These are phyloP conservation scores for Mormyrus proboscirostris DNA, from an alignment of 2,797 vertebrate species.

Conservation along the genomic window DNA sequence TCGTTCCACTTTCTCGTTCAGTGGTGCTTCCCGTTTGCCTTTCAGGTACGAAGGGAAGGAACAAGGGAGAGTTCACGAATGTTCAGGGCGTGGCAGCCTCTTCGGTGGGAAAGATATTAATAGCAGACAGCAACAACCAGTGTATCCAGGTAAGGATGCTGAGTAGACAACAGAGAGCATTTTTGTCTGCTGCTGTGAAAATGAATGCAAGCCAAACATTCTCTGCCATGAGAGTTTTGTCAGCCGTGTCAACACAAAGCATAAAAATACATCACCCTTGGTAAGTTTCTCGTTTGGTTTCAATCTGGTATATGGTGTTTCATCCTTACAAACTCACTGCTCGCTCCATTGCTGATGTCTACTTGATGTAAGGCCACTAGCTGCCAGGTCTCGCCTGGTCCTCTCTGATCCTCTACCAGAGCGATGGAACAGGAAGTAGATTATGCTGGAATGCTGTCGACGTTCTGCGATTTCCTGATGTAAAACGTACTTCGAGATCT, in stretches of 20 bases:
- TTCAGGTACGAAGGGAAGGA: constrained; percentile 93
- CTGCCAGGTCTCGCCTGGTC: not conserved
- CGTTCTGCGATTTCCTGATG: not conserved
- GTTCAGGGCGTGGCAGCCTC: constrained; percentile 93
- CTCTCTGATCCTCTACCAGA: not conserved
- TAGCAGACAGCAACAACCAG: constrained; percentile 98
- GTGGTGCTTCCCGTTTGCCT: constrained; percentile 21
- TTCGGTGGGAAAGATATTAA: constrained; percentile 81
- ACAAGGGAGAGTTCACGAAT: constrained; percentile 98
- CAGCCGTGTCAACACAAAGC: not conserved
- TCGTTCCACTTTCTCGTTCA: not conserved
- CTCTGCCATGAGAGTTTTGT: not conserved
- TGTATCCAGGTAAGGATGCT: constrained; percentile 81
- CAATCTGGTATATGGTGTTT: not conserved
- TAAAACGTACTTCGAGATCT: not conserved
- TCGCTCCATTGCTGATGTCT: not conserved
- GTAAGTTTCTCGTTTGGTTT: not conserved
- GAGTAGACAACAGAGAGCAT: not conserved
- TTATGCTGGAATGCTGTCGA: not conserved
- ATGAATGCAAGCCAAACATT: not conserved
- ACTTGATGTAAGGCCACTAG: not conserved
- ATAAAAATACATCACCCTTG: not conserved
- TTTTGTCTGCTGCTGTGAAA: too few relatives aligned
- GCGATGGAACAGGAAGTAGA: not conserved
- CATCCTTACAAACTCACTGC: not conserved